Conservation (phyloP, 2,888 invertebrate species). For the Drosophila lacicola region DNA sequence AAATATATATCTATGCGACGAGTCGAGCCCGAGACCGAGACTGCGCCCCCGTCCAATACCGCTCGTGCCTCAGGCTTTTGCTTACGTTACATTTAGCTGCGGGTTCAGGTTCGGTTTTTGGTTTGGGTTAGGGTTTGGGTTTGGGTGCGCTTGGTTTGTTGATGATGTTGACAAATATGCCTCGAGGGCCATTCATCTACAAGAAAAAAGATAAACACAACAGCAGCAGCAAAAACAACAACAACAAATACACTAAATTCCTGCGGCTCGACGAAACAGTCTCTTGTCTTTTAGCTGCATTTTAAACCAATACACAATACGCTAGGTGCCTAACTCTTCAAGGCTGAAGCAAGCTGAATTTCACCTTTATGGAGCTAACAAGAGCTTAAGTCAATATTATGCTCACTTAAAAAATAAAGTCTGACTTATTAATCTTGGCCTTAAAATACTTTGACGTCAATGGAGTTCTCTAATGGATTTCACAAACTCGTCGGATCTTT, state of each 20-base stretch:
- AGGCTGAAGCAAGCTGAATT: slow-evolving; percentile 6
- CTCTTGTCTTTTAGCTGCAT: slow-evolving; percentile 40
- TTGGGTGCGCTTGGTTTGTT: slow-evolving; percentile 45
- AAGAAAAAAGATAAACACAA: slow-evolving; percentile 64
- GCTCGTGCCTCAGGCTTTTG: slow-evolving; percentile 25
- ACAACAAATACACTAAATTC: slow-evolving; percentile 23
- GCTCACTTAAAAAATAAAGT: too few species aligned
- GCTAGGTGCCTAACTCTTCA: slow-evolving; percentile 12
- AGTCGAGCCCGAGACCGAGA: slow-evolving; percentile 45
- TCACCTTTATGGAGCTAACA: neutral
- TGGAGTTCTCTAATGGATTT: neutral
- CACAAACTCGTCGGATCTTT: neutral
- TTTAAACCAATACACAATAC: slow-evolving; percentile 32
- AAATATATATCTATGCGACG: slow-evolving; percentile 76
- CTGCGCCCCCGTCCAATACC: slow-evolving; percentile 3
- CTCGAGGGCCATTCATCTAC: slow-evolving; percentile 72
- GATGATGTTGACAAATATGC: slow-evolving; percentile 83
- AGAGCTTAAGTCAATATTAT: neutral
- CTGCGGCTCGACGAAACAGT: slow-evolving; percentile 18
- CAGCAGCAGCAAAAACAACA: slow-evolving; percentile 12
- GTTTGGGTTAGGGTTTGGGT: slow-evolving; percentile 13
- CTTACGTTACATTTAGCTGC: slow-evolving; percentile 51
- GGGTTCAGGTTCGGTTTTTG: slow-evolving; percentile 41
- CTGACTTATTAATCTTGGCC: neutral
- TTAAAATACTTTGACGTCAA: neutral